These are phyloP conservation scores for Yoshiicerus persimilis DNA, from an alignment of 1,140 invertebrate genomes.

Conservation along the genomic window DNA sequence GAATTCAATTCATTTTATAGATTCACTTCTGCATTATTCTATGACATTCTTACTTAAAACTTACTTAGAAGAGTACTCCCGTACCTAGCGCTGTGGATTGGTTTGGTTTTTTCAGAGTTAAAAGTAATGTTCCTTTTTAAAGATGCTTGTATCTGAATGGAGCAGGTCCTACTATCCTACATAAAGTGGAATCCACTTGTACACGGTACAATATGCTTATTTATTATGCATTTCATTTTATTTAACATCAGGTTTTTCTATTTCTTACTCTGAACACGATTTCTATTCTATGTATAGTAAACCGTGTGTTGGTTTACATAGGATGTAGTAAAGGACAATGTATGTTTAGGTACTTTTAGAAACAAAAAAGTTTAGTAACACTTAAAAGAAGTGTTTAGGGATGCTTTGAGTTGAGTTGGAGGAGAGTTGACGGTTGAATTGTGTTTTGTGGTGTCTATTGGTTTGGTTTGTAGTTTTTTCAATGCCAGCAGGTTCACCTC, in stretches of 20 bases:
- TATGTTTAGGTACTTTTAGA: neutral
- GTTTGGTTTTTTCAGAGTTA: neutral
- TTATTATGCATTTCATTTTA: neutral
- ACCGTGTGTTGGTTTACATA: too few species aligned
- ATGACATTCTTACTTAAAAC: neutral
- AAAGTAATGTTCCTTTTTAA: neutral
- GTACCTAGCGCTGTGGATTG: neutral
- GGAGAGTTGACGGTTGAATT: neutral
- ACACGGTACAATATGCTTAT: neutral
- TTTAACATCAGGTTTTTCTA: neutral
- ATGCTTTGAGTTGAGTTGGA: neutral
- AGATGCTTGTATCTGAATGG: too few species aligned
- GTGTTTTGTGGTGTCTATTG: neutral
- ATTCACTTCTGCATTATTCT: too few species aligned
- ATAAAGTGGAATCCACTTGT: neutral
- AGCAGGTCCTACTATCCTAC: neutral
- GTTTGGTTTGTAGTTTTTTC: neutral
- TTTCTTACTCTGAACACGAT: neutral
- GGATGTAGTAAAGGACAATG: neutral
- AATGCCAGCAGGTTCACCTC: slow-evolving; percentile 32
- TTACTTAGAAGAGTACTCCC: too few species aligned
- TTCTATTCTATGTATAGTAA: neutral
- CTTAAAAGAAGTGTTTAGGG: neutral
- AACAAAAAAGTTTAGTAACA: neutral
- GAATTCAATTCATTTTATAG: neutral